These are phyloP conservation scores for Alosa sapidissima DNA, from an alignment of 2,797 vertebrate genomes.

Conservation along the genomic window DNA sequence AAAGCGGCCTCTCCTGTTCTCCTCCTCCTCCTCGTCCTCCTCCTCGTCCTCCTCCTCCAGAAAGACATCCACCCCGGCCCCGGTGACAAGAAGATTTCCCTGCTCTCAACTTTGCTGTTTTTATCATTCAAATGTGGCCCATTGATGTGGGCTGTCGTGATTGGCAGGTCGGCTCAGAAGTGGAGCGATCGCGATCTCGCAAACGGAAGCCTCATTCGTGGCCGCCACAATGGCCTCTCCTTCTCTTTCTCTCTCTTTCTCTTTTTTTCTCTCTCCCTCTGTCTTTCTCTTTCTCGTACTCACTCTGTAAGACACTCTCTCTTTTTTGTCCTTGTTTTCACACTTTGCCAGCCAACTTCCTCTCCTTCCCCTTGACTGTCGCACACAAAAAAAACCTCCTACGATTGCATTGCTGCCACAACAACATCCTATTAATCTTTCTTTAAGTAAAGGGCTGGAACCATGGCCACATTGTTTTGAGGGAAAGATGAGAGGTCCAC, in stretches of 20 bases:
- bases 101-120: slow-evolving; percentile 70
- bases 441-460: slow-evolving; percentile 64
- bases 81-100: slow-evolving; percentile 65
- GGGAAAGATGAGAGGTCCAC: slow-evolving; percentile 56
- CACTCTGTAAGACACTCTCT: not conserved
- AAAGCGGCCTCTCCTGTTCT: slow-evolving; percentile 32
- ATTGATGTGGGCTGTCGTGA: slow-evolving; percentile 67
- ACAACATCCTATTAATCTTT: slow-evolving; percentile 73
- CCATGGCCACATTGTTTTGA: slow-evolving; percentile 61
- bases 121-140: slow-evolving; percentile 72
- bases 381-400: slow-evolving; percentile 60
- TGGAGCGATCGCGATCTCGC: slow-evolving; percentile 67
- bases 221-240: slow-evolving; percentile 70
- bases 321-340: slow-evolving; percentile 61
- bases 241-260: slow-evolving; percentile 53
- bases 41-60: slow-evolving; percentile 43
- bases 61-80: slow-evolving; percentile 53
- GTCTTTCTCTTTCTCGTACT: not conserved
- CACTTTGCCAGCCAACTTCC: slow-evolving; percentile 51
- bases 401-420: slow-evolving; percentile 68
- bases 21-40: slow-evolving; percentile 43
- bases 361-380: slow-evolving; percentile 55
- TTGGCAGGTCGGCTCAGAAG: slow-evolving; percentile 71
- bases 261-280: slow-evolving; percentile 19
- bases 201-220: slow-evolving; percentile 68